Evolutionary conservation across 1,140 invertebrate genomes (phyloP).

Genomic region (Chrysoperla carnea): DNA sequence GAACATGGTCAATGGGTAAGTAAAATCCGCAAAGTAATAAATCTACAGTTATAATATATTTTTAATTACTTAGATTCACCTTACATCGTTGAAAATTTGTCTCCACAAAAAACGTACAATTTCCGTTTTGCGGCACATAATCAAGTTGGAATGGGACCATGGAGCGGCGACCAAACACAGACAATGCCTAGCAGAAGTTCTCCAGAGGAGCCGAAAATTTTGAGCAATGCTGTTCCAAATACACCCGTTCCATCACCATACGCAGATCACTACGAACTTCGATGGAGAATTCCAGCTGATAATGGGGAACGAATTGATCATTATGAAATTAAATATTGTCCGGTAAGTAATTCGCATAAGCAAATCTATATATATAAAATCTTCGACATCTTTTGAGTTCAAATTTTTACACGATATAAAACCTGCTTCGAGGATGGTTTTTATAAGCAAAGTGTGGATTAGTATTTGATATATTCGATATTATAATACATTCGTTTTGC

Average conservation of each 20-base stretch:
- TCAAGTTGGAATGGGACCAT: conserved; percentile 62
- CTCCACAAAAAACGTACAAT: conserved; percentile 59
- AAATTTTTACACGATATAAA: too few species aligned
- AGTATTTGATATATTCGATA: too few species aligned
- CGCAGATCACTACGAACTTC: conserved; percentile 57
- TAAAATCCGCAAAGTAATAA: conserved; percentile 5
- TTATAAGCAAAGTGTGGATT: not conserved
- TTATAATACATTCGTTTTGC: too few species aligned
- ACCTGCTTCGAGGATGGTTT: too few species aligned
- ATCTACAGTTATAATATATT: not conserved
- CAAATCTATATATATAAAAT: conserved; percentile 4
- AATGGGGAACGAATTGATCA: conserved; percentile 76
- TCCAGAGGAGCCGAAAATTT: conserved; percentile 36
- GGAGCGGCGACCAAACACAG: conserved; percentile 24
- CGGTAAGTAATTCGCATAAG: too few species aligned
- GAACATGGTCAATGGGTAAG: conserved; percentile 55
- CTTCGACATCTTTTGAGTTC: too few species aligned
- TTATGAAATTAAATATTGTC: conserved; percentile 65
- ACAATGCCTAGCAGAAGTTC: conserved; percentile 32
- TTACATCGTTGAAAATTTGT: conserved; percentile 64
- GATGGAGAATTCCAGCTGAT: conserved; percentile 66
- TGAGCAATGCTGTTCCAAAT: conserved; percentile 12
- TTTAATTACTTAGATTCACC: conserved; percentile 28
- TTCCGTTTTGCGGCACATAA: conserved; percentile 75
- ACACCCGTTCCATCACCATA: conserved; percentile 33